Evolutionary conservation across 2,888 invertebrate genomes (phyloP).

Genomic region (Drosophila paracracens): DNA sequence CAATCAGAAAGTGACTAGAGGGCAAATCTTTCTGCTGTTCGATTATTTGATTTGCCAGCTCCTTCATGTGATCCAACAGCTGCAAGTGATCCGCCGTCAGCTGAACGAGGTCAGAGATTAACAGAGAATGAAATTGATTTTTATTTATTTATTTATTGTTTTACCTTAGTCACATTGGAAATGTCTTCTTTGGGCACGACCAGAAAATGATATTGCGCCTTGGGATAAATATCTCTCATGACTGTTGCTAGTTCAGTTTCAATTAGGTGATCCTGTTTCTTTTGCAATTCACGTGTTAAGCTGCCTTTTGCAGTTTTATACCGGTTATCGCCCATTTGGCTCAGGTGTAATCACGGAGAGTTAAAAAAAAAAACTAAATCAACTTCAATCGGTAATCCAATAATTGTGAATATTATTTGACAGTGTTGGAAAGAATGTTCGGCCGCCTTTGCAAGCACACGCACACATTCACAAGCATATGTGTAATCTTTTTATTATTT

Average conservation of each 20-base stretch:
- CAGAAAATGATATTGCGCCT: slow-evolving; percentile 59
- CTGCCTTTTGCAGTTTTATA: not conserved
- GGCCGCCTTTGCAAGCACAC: not conserved
- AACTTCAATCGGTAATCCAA: too few species aligned
- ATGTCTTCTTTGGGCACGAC: slow-evolving; percentile 52
- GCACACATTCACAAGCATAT: not conserved
- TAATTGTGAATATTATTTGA: not conserved
- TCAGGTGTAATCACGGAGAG: not conserved
- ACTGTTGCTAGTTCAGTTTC: slow-evolving; percentile 54
- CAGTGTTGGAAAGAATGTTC: slow-evolving; percentile 19
- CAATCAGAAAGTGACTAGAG: slow-evolving; percentile 49
- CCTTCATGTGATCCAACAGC: slow-evolving; percentile 60
- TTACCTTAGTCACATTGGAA: slow-evolving; percentile 39
- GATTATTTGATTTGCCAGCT: slow-evolving; percentile 60
- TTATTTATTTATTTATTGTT: not conserved
- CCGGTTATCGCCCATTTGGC: too few species aligned
- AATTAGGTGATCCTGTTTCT: slow-evolving; percentile 25
- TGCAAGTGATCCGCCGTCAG: slow-evolving; percentile 51
- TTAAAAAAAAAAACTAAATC: not conserved
- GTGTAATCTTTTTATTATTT: not conserved
- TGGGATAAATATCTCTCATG: slow-evolving; percentile 50
- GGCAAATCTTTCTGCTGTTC: slow-evolving; percentile 31
- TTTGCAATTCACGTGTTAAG: slow-evolving; percentile 13
- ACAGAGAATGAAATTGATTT: rapidly evolving
- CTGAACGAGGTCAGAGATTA: slow-evolving; percentile 21